Evolutionary conservation across 2,888 invertebrate species (phyloP).

Genomic region (Neoascia interrupta): DNA sequence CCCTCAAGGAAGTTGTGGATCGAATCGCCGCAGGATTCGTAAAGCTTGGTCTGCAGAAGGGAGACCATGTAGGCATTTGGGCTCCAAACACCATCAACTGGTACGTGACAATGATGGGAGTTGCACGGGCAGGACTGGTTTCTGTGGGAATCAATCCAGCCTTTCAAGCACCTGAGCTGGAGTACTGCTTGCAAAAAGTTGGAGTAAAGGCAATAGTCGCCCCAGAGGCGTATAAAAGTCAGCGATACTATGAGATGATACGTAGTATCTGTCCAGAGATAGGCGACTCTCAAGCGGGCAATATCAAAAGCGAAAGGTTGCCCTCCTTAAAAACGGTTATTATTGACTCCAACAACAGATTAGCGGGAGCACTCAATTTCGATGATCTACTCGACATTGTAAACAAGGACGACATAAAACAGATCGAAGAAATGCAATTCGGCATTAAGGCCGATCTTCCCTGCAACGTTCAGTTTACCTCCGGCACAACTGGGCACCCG

Average conservation of each 20-base stretch:
- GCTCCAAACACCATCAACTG: conserved; percentile 87
- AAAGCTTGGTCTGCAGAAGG: conserved; percentile 83
- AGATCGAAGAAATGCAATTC: conserved; percentile 77
- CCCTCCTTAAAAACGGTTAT: conserved; percentile 81
- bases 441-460: conserved; percentile 84
- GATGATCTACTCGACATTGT: conserved; percentile 76
- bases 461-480: conserved; percentile 89
- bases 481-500: conserved; percentile 86
- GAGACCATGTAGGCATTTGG: conserved; percentile 88
- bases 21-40: conserved; percentile 85
- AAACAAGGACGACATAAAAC: conserved; percentile 64
- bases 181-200: conserved; percentile 85
- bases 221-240: conserved; percentile 82
- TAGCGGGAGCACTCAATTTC: conserved; percentile 79
- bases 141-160: conserved; percentile 87
- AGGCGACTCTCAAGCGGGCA: conserved; percentile 76
- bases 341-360: conserved; percentile 80
- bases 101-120: conserved; percentile 85
- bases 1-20: conserved; percentile 80
- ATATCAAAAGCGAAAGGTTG: conserved; percentile 77
- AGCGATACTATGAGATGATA: conserved; percentile 84
- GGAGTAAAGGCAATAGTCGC: conserved; percentile 83
- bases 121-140: conserved; percentile 85
- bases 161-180: conserved; percentile 84
- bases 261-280: conserved; percentile 81